A percentile compares a stretch with the other conserved stretches of the same genome.
Evolutionary conservation across 1,140 invertebrate species (phyloP).

Genomic region (Calosoma granatense): DNA sequence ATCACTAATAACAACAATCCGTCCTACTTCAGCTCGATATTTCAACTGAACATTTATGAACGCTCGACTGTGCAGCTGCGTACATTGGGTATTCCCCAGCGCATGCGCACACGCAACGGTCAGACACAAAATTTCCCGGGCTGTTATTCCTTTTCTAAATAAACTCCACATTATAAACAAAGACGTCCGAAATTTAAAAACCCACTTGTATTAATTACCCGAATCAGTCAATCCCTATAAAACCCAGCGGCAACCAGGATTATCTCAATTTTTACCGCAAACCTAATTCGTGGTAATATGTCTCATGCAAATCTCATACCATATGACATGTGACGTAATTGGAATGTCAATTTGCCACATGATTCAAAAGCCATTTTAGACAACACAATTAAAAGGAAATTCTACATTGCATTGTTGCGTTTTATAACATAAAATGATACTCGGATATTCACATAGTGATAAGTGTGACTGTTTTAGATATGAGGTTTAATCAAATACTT

Average conservation of each 20-base stretch:
- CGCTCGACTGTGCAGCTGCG: background rate
- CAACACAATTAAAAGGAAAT: too few species aligned
- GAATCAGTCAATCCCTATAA: background rate
- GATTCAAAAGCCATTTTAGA: too few species aligned
- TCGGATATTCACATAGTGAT: background rate
- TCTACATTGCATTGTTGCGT: too few species aligned
- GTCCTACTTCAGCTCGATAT: background rate
- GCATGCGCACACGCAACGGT: background rate
- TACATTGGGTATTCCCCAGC: conserved; percentile 2
- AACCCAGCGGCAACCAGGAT: background rate
- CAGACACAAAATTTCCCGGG: background rate
- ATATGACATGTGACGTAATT: too few species aligned
- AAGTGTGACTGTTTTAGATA: too few species aligned
- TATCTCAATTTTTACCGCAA: background rate
- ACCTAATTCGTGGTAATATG: background rate
- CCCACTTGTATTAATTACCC: background rate
- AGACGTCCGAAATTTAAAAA: too few species aligned
- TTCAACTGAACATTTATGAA: background rate
- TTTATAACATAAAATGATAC: background rate
- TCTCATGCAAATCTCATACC: too few species aligned
- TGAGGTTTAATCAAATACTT: too few species aligned
- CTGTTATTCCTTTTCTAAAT: background rate
- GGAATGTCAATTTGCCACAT: background rate
- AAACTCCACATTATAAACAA: too few species aligned
- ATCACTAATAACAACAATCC: background rate